Evolutionary conservation across 2,888 invertebrate species (phyloP), one percentile per base, ranked within the genome.

Genomic region (Selenia dentaria): DNA sequence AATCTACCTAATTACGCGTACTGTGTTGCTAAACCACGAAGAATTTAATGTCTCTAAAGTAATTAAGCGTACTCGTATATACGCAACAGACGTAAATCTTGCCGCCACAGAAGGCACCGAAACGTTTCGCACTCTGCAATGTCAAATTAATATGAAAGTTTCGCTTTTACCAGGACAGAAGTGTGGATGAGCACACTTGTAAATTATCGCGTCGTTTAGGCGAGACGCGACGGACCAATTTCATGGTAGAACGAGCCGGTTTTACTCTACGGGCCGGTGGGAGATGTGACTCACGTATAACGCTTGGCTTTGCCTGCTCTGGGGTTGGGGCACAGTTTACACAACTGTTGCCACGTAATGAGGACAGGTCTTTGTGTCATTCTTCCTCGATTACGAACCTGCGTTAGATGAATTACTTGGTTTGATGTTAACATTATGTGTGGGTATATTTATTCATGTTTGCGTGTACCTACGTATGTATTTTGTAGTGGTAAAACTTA

Each of bases 171-270:
- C 31, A 41, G 40, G 59, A 63, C 61, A 64, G 62, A 65, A 67
- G 62, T 66, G 67, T 66, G 62, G 64, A 70, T 62, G 70, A 70
- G 64, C 64, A 65, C 67, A 65, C 64, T 73, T 72, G 70, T 76
- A 75, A 79, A 79, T 78, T 78, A 78, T 77, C 78, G 70, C 72
- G 74, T 71, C 78, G 72, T 78, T 76, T 75, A 70, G 60, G 57
- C 60, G 65, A 64, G 65, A 63, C 66, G 64, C 66, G 64, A 64
- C 61, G 67, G 67, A 63, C 67, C 77, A 79, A 79, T 79, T 79
- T 79, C 77, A 78, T 64, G 77, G 71, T 56, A 66, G 69, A 69
- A 56, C 54, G 67, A 62, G 45, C 57, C 53, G 47, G 59, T 51
- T 58, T 55, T 59, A 53, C 57, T 9, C 2, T 9, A 9, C 9